A percentile compares a stretch with the other conserved stretches of the same genome.
Conservation (phyloP, 2,888 invertebrate genomes). For the Acronicta psi region DNA sequence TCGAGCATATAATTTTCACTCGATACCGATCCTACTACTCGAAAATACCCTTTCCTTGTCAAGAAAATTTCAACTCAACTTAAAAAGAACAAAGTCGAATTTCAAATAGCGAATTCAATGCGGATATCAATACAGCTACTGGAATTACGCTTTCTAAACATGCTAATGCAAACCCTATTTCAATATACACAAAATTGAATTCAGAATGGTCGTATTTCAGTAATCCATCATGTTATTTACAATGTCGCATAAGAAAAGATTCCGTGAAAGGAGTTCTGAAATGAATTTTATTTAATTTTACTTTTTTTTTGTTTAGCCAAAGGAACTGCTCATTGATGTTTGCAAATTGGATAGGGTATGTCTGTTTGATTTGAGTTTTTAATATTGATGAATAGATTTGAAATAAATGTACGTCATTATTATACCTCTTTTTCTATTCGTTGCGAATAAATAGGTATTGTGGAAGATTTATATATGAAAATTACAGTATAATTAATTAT, state of each 20-base stretch:
- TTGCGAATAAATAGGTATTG: not conserved
- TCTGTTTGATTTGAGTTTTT: constrained; percentile 42
- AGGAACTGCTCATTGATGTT: constrained; percentile 62
- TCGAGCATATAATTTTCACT: constrained; percentile 78
- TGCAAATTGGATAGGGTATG: constrained; percentile 55
- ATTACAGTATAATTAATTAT: too few species aligned
- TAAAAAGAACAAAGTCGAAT: not conserved
- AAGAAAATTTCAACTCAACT: constrained; percentile 32
- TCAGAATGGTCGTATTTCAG: constrained; percentile 17
- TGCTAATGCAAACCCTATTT: constrained; percentile 36
- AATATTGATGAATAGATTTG: constrained; percentile 27
- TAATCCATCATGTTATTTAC: constrained; percentile 77
- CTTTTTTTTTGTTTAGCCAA: constrained; percentile 61
- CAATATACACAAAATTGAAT: constrained; percentile 32
- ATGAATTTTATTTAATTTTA: constrained; percentile 81
- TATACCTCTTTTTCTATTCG: not conserved
- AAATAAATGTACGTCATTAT: constrained; percentile 7
- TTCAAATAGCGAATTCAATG: not conserved
- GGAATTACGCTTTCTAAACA: constrained; percentile 29
- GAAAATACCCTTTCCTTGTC: constrained; percentile 50
- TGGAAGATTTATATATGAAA: too few species aligned
- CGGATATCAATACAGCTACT: constrained; percentile 41
- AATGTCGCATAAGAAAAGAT: constrained; percentile 70
- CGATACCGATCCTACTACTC: constrained; percentile 77
- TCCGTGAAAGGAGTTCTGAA: constrained; percentile 76